Evolutionary conservation across 2,797 vertebrate species (phyloP), one percentile per base, ranked within the genome.

Genomic region (Varecia variegata): DNA sequence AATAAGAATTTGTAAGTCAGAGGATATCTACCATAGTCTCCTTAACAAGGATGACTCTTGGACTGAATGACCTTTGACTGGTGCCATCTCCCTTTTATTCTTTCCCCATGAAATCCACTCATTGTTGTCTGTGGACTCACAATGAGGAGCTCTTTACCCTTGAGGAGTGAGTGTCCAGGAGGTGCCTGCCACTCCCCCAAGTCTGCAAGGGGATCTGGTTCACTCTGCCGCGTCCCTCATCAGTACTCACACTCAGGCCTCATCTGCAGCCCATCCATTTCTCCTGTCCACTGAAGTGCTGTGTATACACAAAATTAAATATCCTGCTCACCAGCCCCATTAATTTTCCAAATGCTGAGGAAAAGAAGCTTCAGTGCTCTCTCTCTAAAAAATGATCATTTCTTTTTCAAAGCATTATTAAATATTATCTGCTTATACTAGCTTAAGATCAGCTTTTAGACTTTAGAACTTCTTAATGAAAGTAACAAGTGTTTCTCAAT

Each of bases 401-500:
- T 94, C 80, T 88, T 87, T 52, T 93, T 60, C 27, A 38, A 96
- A 93, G 58, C 21, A 40, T 60, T 35, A 40, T 47, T 47, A 68
- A 77, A 17, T 27, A 25, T 90, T 47, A 23, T 45, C 10, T 85
- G 18, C 32, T 50, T 67, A 74, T 3, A 47, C 10, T 20, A 74
- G 30, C 11, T 90, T 79, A n/a, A 10, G 8, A 20, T 35, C 23
- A 87, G 30, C 20, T 56, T 70, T 68, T 56, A 70, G 68, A 25
- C 10, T 32, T 58, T 47, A 67, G 25, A 90, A 80, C 4, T 67
- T 40, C 15, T 18, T 32, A 56, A 71, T 30, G 23, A 54, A 50
- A 62, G 5, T 7, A 17, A 67, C 14, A 90, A 14, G 8, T 1
- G 10, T 38, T 93, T 89, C 68, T 93, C 65, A 83, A 0, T 58